phyloP scores from a whole-genome alignment of 2,113 vertebrate genomes.

The Paedocypris sp. region DNA sequence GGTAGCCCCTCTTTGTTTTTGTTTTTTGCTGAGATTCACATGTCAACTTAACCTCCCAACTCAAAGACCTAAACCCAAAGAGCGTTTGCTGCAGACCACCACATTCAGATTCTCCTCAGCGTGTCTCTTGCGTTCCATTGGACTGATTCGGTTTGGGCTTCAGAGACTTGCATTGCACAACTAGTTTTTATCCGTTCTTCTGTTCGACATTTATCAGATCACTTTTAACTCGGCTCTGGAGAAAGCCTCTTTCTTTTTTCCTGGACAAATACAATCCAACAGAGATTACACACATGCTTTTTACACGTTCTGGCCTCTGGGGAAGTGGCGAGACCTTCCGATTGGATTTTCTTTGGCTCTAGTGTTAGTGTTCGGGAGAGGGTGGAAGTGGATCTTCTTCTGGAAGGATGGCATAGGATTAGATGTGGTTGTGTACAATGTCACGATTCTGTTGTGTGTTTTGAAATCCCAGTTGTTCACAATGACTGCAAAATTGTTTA shows the following conservation, averaged over 20 bases:
- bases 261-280: too few relatives aligned
- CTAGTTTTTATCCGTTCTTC: not conserved
- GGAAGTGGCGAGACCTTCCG: constrained; percentile 20
- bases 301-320: constrained; percentile 17
- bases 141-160: not conserved
- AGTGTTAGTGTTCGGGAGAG: constrained; percentile 20
- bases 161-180: not conserved
- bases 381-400: constrained; percentile 15
- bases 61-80: constrained; percentile 12
- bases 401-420: constrained; percentile 25
- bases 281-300: too few relatives aligned
- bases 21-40: constrained; percentile 20
- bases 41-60: constrained; percentile 24
- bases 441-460: constrained; percentile 61
- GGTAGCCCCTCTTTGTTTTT: constrained; percentile 30
- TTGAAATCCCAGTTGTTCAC: constrained; percentile 64
- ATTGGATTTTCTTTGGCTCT: constrained; percentile 37
- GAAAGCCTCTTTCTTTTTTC: too few relatives aligned
- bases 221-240: too few relatives aligned
- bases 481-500: constrained; percentile 68
- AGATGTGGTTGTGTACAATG: constrained; percentile 38
- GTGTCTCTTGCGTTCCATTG: not conserved
- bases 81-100: not conserved
- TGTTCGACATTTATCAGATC: too few relatives aligned
- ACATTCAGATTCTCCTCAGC: not conserved